Evolutionary conservation across 2,797 vertebrate species (phyloP).

Genomic region (Enteromius afrohamiltoni): DNA sequence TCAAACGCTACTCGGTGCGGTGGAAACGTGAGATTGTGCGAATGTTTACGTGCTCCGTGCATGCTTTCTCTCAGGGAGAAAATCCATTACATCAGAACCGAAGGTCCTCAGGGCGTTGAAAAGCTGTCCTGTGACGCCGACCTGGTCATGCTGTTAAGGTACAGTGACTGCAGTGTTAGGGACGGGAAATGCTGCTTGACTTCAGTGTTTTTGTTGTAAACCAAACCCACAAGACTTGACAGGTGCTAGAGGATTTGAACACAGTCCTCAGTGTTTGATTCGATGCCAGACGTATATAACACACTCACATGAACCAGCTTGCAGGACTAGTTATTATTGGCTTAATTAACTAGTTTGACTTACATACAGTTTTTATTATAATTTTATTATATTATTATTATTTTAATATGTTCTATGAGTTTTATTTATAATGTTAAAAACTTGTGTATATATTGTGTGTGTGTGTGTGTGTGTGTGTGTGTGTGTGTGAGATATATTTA

Average conservation of each 20-base stretch:
- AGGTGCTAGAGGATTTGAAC: background rate
- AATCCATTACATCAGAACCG: constrained; percentile 95
- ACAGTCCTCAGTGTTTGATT: constrained; percentile 12
- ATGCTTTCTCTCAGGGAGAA: constrained; percentile 86
- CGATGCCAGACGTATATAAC: background rate
- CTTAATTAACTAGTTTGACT: background rate
- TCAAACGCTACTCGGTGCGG: constrained; percentile 14
- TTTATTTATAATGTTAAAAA: too few species aligned
- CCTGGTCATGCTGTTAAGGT: constrained; percentile 96
- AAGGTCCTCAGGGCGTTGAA: constrained; percentile 91
- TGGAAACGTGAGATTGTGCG: constrained; percentile 23
- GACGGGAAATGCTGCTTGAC: background rate
- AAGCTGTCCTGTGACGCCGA: constrained; percentile 97
- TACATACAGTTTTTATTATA: background rate
- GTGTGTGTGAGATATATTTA: too few species aligned
- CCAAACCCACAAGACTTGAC: background rate
- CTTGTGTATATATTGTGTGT: too few species aligned
- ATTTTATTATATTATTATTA: too few species aligned
- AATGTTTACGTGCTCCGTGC: constrained; percentile 15
- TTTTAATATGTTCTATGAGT: too few species aligned
- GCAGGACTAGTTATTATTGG: background rate
- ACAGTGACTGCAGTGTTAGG: constrained; percentile 44
- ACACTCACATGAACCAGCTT: constrained; percentile 5
- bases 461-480: too few species aligned
- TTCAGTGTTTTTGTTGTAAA: background rate